Base-by-base conservation (phyloP, 2,797 vertebrate genomes). In the Danio kyathit region DNA sequence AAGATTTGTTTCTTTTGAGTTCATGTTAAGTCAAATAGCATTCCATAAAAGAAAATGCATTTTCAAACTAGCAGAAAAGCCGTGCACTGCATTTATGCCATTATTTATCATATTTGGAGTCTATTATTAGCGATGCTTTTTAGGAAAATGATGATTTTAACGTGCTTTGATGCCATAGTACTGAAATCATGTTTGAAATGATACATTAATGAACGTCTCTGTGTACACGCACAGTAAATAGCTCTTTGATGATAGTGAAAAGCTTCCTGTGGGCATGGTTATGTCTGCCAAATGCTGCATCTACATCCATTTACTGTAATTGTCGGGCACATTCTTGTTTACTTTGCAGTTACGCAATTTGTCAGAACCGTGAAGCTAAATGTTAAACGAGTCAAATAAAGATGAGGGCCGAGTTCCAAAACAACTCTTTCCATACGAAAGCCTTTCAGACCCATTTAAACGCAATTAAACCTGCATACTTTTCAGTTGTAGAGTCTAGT, bases 221-320 rank as follows among this genome's bases (percentile, higher is more conserved):
- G 4, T 51, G n/a, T 71, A 21, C 14, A 71, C 43, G n/a, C 14
- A 71, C 43, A 16, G 12, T 69, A 46, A 21, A 59, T 67, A 40
- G 67, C 13, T 17, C 17, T 79, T 44, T 44, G 12, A 59, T 49
- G 56, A 49, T 12, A 70, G 56, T 29, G n/a, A 61, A 61, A 49
- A 12, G 17, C 40, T 49, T 61, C 17, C 56, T 63, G 29, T 63
- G 17, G 13, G 70, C 57, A 71, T 19, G 7, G 21, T 60, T 60
- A 29, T 69, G n/a, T 38, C 46, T 79, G 76, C 76, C 76, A 79
- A 71, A 79, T 13, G 44, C 65, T 79, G 46, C 46, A 41, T 79
- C 46, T 21, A 71, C 71, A 61, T 43, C 48, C 17, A 52, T 71
- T 79, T 9, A 5, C 46, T 16, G n/a, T 79, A 21, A 70, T 70